Evolutionary conservation across 1,140 invertebrate species (phyloP), one percentile per base, ranked within the genome.

Genomic region (Phortica variegata): DNA sequence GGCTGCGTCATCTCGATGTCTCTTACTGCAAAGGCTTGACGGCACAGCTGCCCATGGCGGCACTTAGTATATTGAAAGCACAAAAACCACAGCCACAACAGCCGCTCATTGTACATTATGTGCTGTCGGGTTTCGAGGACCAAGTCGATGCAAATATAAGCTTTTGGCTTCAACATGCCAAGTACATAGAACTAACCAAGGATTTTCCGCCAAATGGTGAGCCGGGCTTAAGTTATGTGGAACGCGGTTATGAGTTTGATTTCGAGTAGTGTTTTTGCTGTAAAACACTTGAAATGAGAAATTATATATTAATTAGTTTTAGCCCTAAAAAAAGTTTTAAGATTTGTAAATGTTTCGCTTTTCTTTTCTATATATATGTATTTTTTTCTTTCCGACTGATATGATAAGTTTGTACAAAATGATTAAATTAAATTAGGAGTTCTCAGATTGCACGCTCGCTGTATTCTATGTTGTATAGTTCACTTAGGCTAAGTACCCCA

Each of bases 201-300:
- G 59, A 58, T 8, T 72, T 72, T 52, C 68, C 68, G 2, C 36
- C 47, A 10, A 52, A 47, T 40, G 65, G 63, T 1, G 69, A 72
- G 39, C 51, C 61, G 3, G 69, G 69, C 23, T 52, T 72, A 16
- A 72, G 69, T 43, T 72, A 69, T 42, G 68, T 72, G 1, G 62
- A 72, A 56, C 63, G 69, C 23, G 69, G 69, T 29, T 72, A 65
- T 48, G 68, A 72, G 23, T 72, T 72, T 54, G 59, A 72, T 36
- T 72, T 72, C 55, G 52, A 60, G 29, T 61, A 56, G n/a, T n/a
- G n/a, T n/a, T n/a, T n/a, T n/a, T n/a, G n/a, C n/a, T n/a, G n/a
- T n/a, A n/a, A n/a, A n/a, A n/a, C n/a, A n/a, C n/a, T n/a, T n/a
- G n/a, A n/a, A n/a, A n/a, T n/a, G n/a, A n/a, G n/a, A n/a, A n/a